Conservation (phyloP, 2,113 vertebrate species). For the Gadus macrocephalus region DNA sequence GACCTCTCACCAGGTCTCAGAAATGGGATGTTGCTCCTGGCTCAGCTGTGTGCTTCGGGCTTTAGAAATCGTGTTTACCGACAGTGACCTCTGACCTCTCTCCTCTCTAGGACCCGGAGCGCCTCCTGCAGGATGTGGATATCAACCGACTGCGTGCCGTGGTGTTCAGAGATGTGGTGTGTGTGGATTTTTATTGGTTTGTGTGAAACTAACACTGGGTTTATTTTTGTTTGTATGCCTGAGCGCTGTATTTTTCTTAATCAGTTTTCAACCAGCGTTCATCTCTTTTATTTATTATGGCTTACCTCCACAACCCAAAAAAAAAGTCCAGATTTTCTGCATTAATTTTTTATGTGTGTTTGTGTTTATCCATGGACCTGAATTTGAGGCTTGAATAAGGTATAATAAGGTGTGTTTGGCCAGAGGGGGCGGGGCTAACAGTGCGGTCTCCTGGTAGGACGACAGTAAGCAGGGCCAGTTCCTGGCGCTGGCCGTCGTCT, state of each 20-base stretch:
- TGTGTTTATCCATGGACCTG: too few species aligned
- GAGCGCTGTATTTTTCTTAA: not conserved
- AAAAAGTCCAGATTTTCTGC: too few species aligned
- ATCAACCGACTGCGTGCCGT: slow-evolving; percentile 94
- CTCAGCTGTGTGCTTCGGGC: too few species aligned
- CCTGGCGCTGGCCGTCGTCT: slow-evolving; percentile 94
- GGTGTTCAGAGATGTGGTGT: slow-evolving; percentile 95
- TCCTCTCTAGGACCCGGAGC: slow-evolving; percentile 90
- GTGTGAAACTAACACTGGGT: not conserved
- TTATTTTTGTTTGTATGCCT: not conserved
- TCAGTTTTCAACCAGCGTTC: too few species aligned
- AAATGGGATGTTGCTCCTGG: too few species aligned
- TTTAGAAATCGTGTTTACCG: too few species aligned
- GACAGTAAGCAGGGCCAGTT: slow-evolving; percentile 98
- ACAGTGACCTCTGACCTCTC: slow-evolving; percentile 78
- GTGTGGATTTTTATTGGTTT: slow-evolving; percentile 26
- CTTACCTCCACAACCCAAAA: too few species aligned
- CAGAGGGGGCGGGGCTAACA: too few species aligned
- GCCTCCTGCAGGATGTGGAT: slow-evolving; percentile 94
- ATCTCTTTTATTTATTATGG: too few species aligned
- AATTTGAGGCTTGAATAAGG: too few species aligned
- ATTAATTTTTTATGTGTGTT: too few species aligned
- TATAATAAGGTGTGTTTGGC: too few species aligned
- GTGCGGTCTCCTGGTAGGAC: slow-evolving; percentile 70
- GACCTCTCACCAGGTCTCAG: not conserved